These are phyloP conservation scores for Drosophila hydei DNA, from an alignment of 1,140 invertebrate genomes.

Conservation along the genomic window DNA sequence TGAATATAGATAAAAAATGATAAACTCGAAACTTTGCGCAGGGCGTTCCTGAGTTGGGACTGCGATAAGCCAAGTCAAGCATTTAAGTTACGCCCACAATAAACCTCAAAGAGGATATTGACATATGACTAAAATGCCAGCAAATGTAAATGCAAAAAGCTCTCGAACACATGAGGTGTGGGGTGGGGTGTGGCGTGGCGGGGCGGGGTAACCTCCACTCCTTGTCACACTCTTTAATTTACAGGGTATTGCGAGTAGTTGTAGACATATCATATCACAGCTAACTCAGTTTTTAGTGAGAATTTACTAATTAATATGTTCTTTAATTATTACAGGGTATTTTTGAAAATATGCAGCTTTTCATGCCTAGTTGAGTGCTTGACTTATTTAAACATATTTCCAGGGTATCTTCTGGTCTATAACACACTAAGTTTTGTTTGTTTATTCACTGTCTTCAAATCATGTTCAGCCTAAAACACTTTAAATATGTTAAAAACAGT, in stretches of 20 bases:
- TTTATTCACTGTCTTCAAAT: too few species aligned
- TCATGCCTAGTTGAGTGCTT: too few species aligned
- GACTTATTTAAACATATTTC: too few species aligned
- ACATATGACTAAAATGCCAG: constrained; percentile 61
- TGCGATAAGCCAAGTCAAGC: constrained; percentile 55
- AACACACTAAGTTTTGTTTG: too few species aligned
- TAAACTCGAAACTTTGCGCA: constrained; percentile 36
- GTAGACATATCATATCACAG: too few species aligned
- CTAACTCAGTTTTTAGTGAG: too few species aligned
- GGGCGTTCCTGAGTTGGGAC: constrained; percentile 32
- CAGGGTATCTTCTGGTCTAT: too few species aligned
- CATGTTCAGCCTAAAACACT: too few species aligned
- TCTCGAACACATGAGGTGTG: constrained; percentile 31
- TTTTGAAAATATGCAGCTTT: too few species aligned
- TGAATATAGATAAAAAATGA: constrained; percentile 30
- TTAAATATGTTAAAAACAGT: too few species aligned
- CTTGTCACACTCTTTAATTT: background rate
- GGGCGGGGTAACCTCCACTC: background rate
- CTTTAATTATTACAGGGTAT: background rate
- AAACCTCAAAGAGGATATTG: constrained; percentile 73
- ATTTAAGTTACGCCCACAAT: constrained; percentile 65
- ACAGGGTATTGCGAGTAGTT: constrained; percentile 7
- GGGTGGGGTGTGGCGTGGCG: background rate
- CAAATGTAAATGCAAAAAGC: constrained; percentile 51
- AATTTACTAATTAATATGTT: too few species aligned